Percentiles rank a stretch among this genome's conserved stretches.
Conservation (phyloP, 2,797 vertebrate species). For the Epinephelus coioides region DNA sequence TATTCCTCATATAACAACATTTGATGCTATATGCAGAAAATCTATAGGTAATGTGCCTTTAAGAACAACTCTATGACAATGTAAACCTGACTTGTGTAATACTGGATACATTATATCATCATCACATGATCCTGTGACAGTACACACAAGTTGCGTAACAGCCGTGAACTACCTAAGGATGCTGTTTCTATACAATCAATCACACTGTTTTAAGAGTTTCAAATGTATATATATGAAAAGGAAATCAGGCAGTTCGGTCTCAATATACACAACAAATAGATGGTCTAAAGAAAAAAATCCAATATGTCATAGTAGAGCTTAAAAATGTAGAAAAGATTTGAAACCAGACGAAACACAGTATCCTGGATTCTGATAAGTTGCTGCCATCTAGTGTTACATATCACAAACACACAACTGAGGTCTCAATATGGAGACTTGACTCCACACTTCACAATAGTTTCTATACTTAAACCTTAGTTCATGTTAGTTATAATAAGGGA, state of each 20-base stretch:
- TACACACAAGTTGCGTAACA: too few species aligned
- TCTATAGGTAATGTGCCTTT: too few species aligned
- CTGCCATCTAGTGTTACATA: conserved; percentile 74
- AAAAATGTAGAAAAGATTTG: not conserved
- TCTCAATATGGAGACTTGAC: not conserved
- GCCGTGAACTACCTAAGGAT: too few species aligned
- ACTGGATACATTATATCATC: too few species aligned
- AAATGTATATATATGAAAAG: not conserved
- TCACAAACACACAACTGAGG: not conserved
- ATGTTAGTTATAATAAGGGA: conserved; percentile 56
- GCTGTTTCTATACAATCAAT: too few species aligned
- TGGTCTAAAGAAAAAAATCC: not conserved
- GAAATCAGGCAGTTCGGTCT: not conserved
- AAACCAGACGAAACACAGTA: not conserved
- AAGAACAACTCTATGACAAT: too few species aligned
- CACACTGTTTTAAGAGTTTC: not conserved
- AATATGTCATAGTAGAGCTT: not conserved
- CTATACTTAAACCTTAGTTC: conserved; percentile 52
- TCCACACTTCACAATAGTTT: not conserved
- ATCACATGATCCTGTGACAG: too few species aligned
- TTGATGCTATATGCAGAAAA: too few species aligned
- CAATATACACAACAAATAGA: too few species aligned
- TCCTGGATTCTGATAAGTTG: not conserved
- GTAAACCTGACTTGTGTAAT: too few species aligned
- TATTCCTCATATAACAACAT: too few species aligned